These are phyloP conservation scores for Drosophila parthenogenetica DNA, from an alignment of 2,888 invertebrate species.

Conservation along the genomic window DNA sequence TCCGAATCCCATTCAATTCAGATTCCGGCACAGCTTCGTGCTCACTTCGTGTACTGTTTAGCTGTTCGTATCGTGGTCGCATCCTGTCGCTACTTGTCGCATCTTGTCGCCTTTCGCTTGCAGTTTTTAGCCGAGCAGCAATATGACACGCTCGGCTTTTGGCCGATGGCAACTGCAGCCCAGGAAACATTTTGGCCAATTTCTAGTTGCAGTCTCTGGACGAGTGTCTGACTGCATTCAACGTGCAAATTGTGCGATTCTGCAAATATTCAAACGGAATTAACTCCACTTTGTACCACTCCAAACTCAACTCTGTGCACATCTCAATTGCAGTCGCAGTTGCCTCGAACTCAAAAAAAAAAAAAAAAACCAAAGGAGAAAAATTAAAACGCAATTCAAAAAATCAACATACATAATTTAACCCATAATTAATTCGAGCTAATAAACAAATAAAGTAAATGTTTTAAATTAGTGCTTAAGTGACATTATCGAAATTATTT, in stretches of 20 bases:
- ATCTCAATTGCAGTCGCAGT: conserved; percentile 15
- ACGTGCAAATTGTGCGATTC: conserved; percentile 52
- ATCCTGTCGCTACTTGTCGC: conserved; percentile 2
- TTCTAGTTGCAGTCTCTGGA: conserved; percentile 68
- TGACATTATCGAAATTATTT: neutral
- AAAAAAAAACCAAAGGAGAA: conserved; percentile 5
- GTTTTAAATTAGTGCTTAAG: conserved; percentile 9
- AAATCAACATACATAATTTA: neutral
- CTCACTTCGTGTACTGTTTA: neutral
- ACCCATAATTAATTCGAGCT: conserved; percentile 26
- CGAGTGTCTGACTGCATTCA: conserved; percentile 77
- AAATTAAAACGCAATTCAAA: neutral
- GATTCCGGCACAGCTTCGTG: conserved; percentile 28
- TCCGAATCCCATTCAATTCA: conserved; percentile 11
- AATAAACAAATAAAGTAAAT: neutral
- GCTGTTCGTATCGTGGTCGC: neutral
- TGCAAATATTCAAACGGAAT: neutral
- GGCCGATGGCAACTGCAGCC: conserved; percentile 33
- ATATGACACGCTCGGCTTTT: conserved; percentile 8
- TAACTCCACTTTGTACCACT: conserved; percentile 3
- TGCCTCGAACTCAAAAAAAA: neutral
- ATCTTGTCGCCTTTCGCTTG: conserved; percentile 31
- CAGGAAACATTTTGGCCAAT: conserved; percentile 23
- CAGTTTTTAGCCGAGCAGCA: conserved; percentile 40
- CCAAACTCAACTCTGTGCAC: conserved; percentile 16